Base-by-base conservation (phyloP, 1,140 invertebrate species). In the Drosophila quadrilineata region DNA sequence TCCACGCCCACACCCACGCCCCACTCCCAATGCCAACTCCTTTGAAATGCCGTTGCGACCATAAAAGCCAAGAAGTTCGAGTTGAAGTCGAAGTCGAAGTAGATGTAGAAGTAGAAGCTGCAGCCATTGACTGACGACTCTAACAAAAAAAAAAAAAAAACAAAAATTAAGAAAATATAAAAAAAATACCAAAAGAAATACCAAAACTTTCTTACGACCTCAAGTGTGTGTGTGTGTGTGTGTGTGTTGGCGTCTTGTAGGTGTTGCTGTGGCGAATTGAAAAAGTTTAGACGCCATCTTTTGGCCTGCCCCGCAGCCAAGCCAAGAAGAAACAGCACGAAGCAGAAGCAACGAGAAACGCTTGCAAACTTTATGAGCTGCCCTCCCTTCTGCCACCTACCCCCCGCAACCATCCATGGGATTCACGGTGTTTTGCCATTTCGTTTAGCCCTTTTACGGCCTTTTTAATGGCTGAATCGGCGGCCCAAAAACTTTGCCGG, bases 181-280 rank as follows among this genome's bases (percentile, higher is more conserved):
- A n/a, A n/a, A n/a, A n/a, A n/a, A n/a, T n/a, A n/a, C n/a, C n/a
- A n/a, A n/a, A n/a, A n/a, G n/a, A n/a, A n/a, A n/a, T n/a, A n/a
- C n/a, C n/a, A n/a, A n/a, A 54, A 79, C 64, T 74, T 84, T 64
- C 19, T 52, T 58, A 49, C 19, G 12, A 26, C 31, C 36, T 40
- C 17, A 17, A 22, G 22, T 24, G n/a, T 53, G 36, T 45, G 31
- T 60, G 33, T 45, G 8, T 58, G 29, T 19, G 64, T 43, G 49
- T 54, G 54, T 49, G 35, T 35, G 48, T 28, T 26, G 54, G 22
- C 24, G 35, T 31, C 52, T 54, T 72, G 62, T 76, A 82, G 72
- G 72, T 82, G 76, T 76, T 76, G 63, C 77, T 60, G 69, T 50
- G 66, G 56, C 73, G 77, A 84, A 85, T 84, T 84, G 77, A 84